Conservation (phyloP, 2,888 invertebrate genomes). For the Phyto melanocephala region DNA sequence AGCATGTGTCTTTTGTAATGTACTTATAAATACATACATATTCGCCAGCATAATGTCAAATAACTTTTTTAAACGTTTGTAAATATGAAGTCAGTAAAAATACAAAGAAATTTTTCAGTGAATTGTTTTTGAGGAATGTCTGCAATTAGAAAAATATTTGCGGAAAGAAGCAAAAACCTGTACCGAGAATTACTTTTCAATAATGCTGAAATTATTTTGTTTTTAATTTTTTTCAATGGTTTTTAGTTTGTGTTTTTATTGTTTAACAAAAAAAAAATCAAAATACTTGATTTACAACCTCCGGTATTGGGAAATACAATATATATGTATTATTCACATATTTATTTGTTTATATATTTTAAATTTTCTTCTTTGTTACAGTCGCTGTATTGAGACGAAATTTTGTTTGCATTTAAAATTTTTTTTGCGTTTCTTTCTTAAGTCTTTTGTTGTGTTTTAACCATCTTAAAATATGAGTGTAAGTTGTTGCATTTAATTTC, state of each 20-base stretch:
- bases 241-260: not conserved
- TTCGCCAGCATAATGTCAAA: not conserved
- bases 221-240: not conserved
- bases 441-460: conserved; percentile 46
- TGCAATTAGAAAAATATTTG: not conserved
- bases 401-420: not conserved
- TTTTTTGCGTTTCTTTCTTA: conserved; percentile 18
- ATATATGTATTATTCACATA: not conserved
- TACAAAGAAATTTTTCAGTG: not conserved
- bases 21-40: not conserved
- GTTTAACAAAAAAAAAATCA: not conserved
- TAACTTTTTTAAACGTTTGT: not conserved
- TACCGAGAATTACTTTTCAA: conserved; percentile 15
- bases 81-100: not conserved
- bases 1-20: conserved; percentile 32
- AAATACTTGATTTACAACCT: conserved; percentile 33
- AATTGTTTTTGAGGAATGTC: not conserved
- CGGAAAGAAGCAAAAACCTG: not conserved
- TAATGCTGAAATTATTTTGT: conserved; percentile 4
- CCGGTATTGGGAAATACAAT: conserved; percentile 12
- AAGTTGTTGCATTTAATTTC: no score
- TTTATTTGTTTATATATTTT: conserved; percentile 18
- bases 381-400: not conserved
- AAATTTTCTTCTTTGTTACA: not conserved
- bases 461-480: no score